Evolutionary conservation across 2,888 invertebrate species (phyloP).

Genomic region (Vesta saturnalis): DNA sequence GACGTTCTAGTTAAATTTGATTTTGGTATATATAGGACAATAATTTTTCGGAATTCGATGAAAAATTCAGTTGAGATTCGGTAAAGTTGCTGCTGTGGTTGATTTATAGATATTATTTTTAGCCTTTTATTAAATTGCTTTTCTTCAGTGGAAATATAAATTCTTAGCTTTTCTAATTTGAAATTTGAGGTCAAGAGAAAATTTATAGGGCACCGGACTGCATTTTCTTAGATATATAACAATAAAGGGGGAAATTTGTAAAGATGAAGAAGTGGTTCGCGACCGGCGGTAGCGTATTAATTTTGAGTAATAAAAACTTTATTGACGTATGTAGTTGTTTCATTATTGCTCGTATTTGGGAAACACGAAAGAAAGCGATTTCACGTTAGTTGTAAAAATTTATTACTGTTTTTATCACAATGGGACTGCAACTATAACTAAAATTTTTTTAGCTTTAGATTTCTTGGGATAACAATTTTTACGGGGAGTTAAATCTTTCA

Average conservation of each 20-base stretch:
- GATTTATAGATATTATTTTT: slow-evolving; percentile 38
- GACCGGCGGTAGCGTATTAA: slow-evolving; percentile 9
- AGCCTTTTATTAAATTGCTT: slow-evolving; percentile 35
- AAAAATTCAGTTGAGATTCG: slow-evolving; percentile 32
- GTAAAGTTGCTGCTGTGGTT: slow-evolving; percentile 30
- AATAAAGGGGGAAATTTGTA: not conserved
- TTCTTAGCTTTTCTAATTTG: slow-evolving; percentile 28
- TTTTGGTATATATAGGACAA: slow-evolving; percentile 23
- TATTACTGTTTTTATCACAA: slow-evolving; percentile 38
- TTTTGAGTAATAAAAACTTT: slow-evolving; percentile 38
- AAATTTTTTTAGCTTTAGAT: not conserved
- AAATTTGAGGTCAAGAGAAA: slow-evolving; percentile 21
- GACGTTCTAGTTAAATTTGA: slow-evolving; percentile 24
- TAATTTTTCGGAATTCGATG: slow-evolving; percentile 25
- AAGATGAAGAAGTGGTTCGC: not conserved
- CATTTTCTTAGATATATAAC: slow-evolving; percentile 9
- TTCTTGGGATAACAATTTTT: too few relatives aligned
- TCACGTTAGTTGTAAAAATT: slow-evolving; percentile 40
- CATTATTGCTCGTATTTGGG: slow-evolving; percentile 40
- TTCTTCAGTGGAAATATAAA: slow-evolving; percentile 30
- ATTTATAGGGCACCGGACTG: slow-evolving; percentile 21
- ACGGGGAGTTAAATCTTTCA: not conserved
- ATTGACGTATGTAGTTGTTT: slow-evolving; percentile 35
- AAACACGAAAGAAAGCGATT: slow-evolving; percentile 39
- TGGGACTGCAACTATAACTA: slow-evolving; percentile 5